Conservation (phyloP, 2,113 vertebrate species). For the Xenus cinereus region DNA sequence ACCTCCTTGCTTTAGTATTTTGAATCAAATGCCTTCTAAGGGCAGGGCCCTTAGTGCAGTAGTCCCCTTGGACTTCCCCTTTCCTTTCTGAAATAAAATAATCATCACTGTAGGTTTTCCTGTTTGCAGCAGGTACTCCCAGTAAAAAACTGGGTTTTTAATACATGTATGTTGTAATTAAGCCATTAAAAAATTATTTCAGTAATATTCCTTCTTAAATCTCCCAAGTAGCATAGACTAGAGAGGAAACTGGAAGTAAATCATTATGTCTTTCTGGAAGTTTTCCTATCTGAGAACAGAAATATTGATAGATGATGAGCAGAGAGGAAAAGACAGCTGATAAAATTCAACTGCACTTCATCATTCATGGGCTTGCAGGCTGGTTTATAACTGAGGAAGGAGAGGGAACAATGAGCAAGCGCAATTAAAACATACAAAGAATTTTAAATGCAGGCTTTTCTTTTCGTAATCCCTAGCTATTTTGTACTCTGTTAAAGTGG, state of each 20-base stretch:
- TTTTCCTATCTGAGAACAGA: background rate
- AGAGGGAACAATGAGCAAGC: background rate
- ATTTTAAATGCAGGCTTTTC: background rate
- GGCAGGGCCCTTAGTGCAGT: background rate
- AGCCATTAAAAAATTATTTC: background rate
- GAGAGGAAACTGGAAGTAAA: background rate
- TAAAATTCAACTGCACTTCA: background rate
- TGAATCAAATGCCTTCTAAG: background rate
- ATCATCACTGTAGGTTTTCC: background rate
- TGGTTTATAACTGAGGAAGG: background rate
- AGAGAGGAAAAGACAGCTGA: background rate
- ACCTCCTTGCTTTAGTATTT: background rate
- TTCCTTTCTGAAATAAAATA: background rate
- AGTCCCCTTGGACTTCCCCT: background rate
- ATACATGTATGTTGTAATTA: background rate
- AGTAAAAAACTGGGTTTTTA: background rate
- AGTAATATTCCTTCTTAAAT: background rate
- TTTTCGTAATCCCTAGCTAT: background rate
- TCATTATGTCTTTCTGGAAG: background rate
- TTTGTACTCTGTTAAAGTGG: background rate
- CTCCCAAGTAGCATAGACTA: background rate
- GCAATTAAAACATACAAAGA: background rate
- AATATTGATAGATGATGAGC: background rate
- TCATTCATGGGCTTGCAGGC: background rate
- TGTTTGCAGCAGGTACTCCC: background rate